Base-by-base conservation (phyloP, 2,888 invertebrate genomes). In the Octonoba sinensis region DNA sequence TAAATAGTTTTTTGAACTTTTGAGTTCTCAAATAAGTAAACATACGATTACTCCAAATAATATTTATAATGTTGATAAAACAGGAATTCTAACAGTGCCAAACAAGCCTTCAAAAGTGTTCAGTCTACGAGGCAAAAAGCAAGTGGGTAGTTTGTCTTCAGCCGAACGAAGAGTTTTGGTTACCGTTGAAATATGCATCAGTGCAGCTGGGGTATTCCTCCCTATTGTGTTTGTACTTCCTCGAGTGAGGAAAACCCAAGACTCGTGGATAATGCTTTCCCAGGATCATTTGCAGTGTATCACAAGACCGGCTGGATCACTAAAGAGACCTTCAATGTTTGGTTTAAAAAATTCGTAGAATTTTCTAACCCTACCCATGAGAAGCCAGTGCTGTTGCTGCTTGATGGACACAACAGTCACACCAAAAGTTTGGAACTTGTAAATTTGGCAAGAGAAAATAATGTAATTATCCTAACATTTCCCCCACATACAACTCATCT, bases 181-280 rank as follows among this genome's bases (percentile, higher is more conserved):
- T 2, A 90, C 89, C 2, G 76, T 89, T n/a, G 62, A 89, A 66
- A 89, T 88, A 86, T 86, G 88, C 18, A 87, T 89, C 87, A 89
- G 86, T 85, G 87, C 88, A 84, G 86, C 88, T 60, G 88, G 89
- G 13, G 67, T 78, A 16, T 89, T 85, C 84, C 86, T 90, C 44
- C 89, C 89, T 8, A 90, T 89, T 1, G 89, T 90, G 89, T 89
- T 90, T 85, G 89, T 90, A 65, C 90, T 88, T 77, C 89, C 89
- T 0, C 74, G 89, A 27, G 87, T 89, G 84, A 87, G 88, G 75
- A 89, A 87, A 87, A 87, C 60, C 87, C 87, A 15, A 79, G 84
- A 0, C 86, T 90, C 13, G 87, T 88, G 83, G 87, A 87, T 71
- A 88, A 88, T 87, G 89, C 89, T 18, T 88, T 88, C 84, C 75